These are phyloP conservation scores for Thera obeliscata DNA, from an alignment of 2,888 invertebrate genomes.

Conservation along the genomic window DNA sequence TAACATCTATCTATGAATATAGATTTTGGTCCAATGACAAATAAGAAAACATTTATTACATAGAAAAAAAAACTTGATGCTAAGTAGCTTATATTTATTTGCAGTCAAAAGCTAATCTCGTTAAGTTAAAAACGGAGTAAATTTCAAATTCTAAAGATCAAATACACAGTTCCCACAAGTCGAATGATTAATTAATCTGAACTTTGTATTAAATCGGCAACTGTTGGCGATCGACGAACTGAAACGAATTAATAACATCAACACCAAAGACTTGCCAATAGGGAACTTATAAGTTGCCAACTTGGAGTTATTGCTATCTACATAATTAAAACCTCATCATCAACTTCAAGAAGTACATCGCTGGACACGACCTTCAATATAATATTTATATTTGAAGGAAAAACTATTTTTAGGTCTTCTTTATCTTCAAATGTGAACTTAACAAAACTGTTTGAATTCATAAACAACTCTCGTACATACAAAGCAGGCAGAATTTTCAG, in stretches of 20 bases:
- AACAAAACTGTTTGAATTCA: too few relatives aligned
- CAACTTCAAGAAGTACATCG: too few relatives aligned
- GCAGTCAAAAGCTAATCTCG: neutral
- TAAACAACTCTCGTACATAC: too few relatives aligned
- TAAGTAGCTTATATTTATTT: neutral
- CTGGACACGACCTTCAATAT: too few relatives aligned
- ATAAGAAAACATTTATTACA: too few relatives aligned
- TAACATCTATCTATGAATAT: too few relatives aligned
- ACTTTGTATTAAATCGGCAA: conserved; percentile 29
- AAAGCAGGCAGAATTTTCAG: too few relatives aligned
- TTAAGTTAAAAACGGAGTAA: neutral
- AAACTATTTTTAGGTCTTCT: too few relatives aligned
- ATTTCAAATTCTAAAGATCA: conserved; percentile 5
- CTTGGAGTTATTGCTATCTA: neutral
- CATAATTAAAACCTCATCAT: neutral
- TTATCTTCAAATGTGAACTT: too few relatives aligned
- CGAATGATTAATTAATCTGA: conserved; percentile 25
- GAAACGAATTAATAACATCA: conserved; percentile 22
- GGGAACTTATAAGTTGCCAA: neutral
- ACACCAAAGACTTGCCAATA: conserved; percentile 7
- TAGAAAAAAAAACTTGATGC: too few relatives aligned
- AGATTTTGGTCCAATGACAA: too few relatives aligned
- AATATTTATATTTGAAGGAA: too few relatives aligned
- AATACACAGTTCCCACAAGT: conserved; percentile 20
- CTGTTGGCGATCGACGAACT: conserved; percentile 21